These are phyloP conservation scores for Porites lutea DNA, from an alignment of 64 coral and sea anemone species.

Conservation along the genomic window DNA sequence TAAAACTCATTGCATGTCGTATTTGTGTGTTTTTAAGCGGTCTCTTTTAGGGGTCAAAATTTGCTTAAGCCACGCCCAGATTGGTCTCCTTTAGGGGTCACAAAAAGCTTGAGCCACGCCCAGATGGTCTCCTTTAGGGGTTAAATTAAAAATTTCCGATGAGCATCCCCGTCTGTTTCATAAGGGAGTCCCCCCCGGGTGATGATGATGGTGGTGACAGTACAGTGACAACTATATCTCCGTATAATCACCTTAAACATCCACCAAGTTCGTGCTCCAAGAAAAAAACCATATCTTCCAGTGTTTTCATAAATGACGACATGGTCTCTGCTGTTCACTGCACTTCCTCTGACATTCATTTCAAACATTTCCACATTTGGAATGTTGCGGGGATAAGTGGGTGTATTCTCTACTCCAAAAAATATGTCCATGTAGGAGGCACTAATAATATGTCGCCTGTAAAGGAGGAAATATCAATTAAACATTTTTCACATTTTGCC, in stretches of 20 bases:
- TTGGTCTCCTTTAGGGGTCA: no score
- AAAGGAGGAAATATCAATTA: neutral
- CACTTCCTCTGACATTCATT: constrained; percentile 72
- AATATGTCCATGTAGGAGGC: constrained; percentile 68
- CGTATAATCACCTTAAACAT: constrained; percentile 74
- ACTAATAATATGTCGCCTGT: constrained; percentile 60
- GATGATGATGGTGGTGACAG: no score
- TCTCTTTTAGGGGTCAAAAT: no score
- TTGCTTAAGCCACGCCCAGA: no score
- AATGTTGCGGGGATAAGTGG: constrained; percentile 56
- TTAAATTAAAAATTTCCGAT: no score
- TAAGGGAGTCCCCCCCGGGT: no score
- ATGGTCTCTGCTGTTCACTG: constrained; percentile 67
- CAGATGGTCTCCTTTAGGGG: no score
- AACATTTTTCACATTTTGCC: neutral
- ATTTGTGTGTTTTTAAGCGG: no score
- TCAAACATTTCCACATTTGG: constrained; percentile 59
- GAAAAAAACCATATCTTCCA: constrained; percentile 77
- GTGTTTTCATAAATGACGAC: constrained; percentile 80
- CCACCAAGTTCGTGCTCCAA: constrained; percentile 77
- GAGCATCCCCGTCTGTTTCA: no score
- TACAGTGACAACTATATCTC: neutral
- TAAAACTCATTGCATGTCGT: no score
- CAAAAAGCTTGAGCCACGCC: no score
- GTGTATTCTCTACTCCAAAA: constrained; percentile 38